These are phyloP conservation scores for Drosophila paranaensis DNA, from an alignment of 2,888 invertebrate genomes.

Conservation along the genomic window DNA sequence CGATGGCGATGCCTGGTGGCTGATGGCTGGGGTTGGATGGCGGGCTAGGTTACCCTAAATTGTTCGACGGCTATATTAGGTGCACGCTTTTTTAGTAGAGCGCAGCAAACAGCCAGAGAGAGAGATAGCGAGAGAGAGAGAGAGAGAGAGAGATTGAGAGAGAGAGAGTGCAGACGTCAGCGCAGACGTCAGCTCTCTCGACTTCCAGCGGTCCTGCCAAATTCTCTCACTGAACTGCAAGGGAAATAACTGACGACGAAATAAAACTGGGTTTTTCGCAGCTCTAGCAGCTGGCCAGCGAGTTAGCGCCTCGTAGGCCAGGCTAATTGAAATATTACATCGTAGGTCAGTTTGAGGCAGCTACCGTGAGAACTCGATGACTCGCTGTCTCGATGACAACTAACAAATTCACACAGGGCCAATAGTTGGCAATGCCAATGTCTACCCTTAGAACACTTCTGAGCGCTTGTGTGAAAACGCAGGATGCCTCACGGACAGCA, in stretches of 20 bases:
- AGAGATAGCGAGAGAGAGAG: constrained; percentile 15
- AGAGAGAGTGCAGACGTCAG: constrained; percentile 6
- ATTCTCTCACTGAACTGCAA: constrained; percentile 19
- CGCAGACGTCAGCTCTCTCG: constrained; percentile 36
- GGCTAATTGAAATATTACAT: constrained; percentile 64
- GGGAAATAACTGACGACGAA: constrained; percentile 41
- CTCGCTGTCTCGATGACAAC: constrained; percentile 50
- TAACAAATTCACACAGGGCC: background rate
- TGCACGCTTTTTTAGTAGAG: constrained; percentile 33
- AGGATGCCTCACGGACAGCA: constrained; percentile 13
- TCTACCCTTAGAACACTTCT: background rate
- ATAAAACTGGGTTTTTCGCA: constrained; percentile 45
- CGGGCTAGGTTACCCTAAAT: constrained; percentile 25
- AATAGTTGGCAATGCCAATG: background rate
- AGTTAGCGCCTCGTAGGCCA: constrained; percentile 26
- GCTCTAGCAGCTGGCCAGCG: constrained; percentile 46
- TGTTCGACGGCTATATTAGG: constrained; percentile 37
- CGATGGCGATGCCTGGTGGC: constrained; percentile 3
- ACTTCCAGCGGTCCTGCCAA: constrained; percentile 38
- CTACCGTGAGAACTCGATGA: constrained; percentile 53
- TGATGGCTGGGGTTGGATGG: constrained; percentile 15
- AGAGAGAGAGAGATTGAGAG: constrained; percentile 20
- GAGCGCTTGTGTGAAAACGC: constrained; percentile 8
- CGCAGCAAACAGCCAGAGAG: background rate
- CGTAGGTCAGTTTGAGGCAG: constrained; percentile 62